Base-by-base conservation (phyloP, 2,797 vertebrate species). In the Galago senegalensis region DNA sequence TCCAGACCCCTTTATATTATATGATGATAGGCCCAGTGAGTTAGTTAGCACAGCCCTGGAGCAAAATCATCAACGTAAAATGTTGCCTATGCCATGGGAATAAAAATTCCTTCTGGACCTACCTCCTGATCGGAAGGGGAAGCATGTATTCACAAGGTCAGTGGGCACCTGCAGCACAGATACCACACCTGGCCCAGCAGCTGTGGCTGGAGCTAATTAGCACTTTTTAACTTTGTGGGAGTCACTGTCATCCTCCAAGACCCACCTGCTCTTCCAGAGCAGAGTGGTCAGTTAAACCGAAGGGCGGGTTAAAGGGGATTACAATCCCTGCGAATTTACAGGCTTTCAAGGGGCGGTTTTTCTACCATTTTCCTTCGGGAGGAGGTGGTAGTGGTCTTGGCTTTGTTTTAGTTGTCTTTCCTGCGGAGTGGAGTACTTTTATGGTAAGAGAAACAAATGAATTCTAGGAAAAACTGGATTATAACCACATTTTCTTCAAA, bases 41-140 rank as follows among this genome's bases (percentile, higher is more conserved):
- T 81, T 77, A 76, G 56, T 81, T 77, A 76, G 56, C 67, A 95
- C 29, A 81, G 60, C 7, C 23, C 17, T 76, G 7, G 11, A 20
- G 18, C 63, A 88, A 93, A 91, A 90, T 34, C 53, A 84, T 60
- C 67, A 69, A 82, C 20, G 8, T 46, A 56, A 95, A 92, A 86
- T 46, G 12, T 14, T 84, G 31, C 65, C 31, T 31, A 63, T 29
- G 21, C 4, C 63, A 17, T 31, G 20, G 83, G 53, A 95, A 65
- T 77, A 10, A 9, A 92, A 91, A 82, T n/a, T 58, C 4, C 31
- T 83, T 82, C 49, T 79, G 34, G 29, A 69, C 13, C 46, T 95
- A 93, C 60, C 34, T 82, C 34, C 34, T 43, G 21, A 46, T 5
- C 84, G 34, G 56, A 91, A 58, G 4, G 49, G 34, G 63, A 76